Evolutionary conservation across 2,797 vertebrate genomes (phyloP).

Genomic region (Micropoecilia bifurca): DNA sequence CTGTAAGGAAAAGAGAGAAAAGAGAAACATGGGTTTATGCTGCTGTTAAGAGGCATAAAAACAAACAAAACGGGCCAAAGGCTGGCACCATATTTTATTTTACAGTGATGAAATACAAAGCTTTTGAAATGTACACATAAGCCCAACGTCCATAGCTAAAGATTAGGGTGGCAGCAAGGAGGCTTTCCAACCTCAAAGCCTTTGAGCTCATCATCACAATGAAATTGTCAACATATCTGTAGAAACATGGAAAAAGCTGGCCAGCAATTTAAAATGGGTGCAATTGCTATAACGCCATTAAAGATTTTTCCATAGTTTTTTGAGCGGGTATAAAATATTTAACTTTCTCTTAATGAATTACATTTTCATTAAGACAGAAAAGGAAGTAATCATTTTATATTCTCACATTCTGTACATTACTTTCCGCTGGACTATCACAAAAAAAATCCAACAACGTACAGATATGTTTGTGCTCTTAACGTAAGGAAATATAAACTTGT

Average conservation of each 20-base stretch:
- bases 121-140: not conserved
- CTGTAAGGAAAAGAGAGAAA: conserved; percentile 48
- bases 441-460: not conserved
- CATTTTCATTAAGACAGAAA: not conserved
- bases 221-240: not conserved
- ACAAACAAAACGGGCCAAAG: not conserved
- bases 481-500: not conserved
- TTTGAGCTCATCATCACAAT: not conserved
- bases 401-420: not conserved
- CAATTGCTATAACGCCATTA: not conserved
- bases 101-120: not conserved
- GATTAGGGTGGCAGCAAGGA: not conserved
- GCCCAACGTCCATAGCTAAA: not conserved
- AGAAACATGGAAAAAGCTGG: not conserved
- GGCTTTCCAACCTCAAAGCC: not conserved
- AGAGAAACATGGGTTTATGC: not conserved
- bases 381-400: not conserved
- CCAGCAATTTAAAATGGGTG: not conserved
- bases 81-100: too few species aligned
- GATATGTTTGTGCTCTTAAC: not conserved
- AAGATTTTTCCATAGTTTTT: not conserved
- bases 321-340: not conserved
- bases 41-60: not conserved
- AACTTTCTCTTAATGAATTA: not conserved
- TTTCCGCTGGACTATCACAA: not conserved